Evolutionary conservation across 2,113 vertebrate species (phyloP), one percentile per base, ranked within the genome.

Genomic region (Aptenodytes forsteri): DNA sequence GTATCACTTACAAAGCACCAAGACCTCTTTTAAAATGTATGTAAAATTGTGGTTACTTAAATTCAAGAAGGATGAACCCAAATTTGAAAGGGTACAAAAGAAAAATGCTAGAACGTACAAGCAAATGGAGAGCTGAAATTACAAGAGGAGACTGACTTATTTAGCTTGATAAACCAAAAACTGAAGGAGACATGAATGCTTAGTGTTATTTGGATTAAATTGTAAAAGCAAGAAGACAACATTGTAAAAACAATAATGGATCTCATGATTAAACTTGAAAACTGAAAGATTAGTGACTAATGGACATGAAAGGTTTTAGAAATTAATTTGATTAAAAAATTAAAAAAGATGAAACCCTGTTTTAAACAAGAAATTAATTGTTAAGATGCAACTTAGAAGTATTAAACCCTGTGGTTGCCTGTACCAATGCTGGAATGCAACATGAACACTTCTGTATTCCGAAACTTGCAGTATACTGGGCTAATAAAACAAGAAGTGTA

Each of bases 301-400:
- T 1, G 6, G 13, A 42, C 3, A 8, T 7, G 13, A 64, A 85
- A 76, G 10, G 10, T 32, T 70, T 87, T 36, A 81, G 11, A 87
- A 70, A 93, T 26, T 21, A 25, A 54, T 81, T 52, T 27, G 38
- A 44, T 36, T 56, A 9, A 27, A 86, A 76, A 36, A 8, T 4
- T 3, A 4, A 40, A 79, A 85, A 36, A 30, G 3, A 59, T 32
- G 81, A 87, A 13, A 0, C 7, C 2, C 7, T 34, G 5, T 1
- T 46, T 84, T 85, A 38, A 38, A n/a, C 32, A 73, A 50, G 4
- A 50, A 73, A 75, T 29, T 0, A 54, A 55, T 13, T 40, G 9
- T 40, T 82, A 72, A 64, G n/a, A 32, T 49, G 22, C 26, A 56
- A 22, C 3, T 50, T 23, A 10, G 15, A 79, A 30, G 18, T 4